A percentile compares a stretch with the other conserved stretches of the same genome.
Conservation (phyloP, 2,113 vertebrate genomes). For the Corythornis vintsioides region DNA sequence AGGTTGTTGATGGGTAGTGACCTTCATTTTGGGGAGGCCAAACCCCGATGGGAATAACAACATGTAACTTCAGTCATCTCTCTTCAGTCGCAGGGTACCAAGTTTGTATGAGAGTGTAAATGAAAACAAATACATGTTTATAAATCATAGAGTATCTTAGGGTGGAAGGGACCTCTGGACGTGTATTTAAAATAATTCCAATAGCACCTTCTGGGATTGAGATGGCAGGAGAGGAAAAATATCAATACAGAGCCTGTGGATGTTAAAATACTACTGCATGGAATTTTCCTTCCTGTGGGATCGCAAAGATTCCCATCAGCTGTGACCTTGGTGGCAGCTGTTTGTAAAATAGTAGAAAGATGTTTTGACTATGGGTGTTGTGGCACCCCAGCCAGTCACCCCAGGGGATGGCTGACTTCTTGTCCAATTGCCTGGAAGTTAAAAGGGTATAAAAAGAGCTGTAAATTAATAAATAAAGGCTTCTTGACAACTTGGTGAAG, state of each 20-base stretch:
- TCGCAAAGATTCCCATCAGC: no score
- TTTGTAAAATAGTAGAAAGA: no score
- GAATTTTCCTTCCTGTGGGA: no score
- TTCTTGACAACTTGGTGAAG: no score
- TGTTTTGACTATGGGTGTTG: no score
- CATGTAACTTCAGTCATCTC: neutral
- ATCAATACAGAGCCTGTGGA: neutral
- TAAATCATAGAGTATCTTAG: neutral
- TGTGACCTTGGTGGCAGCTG: no score
- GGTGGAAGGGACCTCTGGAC: neutral
- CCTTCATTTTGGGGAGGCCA: neutral
- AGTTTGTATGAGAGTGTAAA: neutral
- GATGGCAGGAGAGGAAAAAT: conserved; percentile 65
- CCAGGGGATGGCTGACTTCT: no score
- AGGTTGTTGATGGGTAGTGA: neutral
- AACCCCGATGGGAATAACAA: neutral
- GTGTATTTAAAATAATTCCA: neutral
- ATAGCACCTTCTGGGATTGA: conserved; percentile 38
- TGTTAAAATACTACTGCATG: no score
- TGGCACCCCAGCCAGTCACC: no score
- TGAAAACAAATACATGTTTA: neutral
- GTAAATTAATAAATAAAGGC: no score
- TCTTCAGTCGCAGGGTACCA: neutral
- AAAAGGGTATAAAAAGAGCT: no score
- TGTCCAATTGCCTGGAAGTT: no score